Evolutionary conservation across 2,113 vertebrate genomes (phyloP).

Genomic region (Delphinus delphis): DNA sequence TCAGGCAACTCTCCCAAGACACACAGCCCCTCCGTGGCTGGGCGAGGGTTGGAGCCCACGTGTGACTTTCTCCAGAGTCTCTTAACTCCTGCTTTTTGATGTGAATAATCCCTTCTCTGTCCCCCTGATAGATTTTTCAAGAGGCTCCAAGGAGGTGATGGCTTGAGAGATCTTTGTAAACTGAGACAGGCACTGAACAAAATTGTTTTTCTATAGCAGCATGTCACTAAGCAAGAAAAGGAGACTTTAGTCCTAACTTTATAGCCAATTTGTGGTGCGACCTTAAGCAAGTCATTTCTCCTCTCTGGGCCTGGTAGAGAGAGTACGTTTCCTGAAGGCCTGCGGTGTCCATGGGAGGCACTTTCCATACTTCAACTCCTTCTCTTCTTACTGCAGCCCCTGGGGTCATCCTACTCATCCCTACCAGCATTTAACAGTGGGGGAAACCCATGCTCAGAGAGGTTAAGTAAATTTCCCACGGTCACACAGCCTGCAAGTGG

Average conservation of each 20-base stretch:
- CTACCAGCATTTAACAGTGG: not conserved
- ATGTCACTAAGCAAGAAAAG: not conserved
- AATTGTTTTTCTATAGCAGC: not conserved
- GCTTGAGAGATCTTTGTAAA: not conserved
- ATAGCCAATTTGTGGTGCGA: not conserved
- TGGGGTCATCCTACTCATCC: not conserved
- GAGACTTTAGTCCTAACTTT: not conserved
- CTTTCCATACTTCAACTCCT: not conserved
- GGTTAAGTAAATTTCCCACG: not conserved
- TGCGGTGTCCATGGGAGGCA: accelerated
- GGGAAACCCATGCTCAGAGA: not conserved
- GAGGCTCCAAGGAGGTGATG: not conserved
- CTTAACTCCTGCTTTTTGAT: not conserved
- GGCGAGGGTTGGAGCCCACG: accelerated
- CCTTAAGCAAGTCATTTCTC: not conserved
- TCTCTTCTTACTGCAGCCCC: not conserved
- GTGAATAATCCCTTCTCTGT: not conserved
- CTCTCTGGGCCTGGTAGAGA: not conserved
- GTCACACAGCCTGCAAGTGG: not conserved
- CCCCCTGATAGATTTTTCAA: not conserved
- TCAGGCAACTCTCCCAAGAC: not conserved
- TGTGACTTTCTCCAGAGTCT: not conserved
- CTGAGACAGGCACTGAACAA: not conserved
- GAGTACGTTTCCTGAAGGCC: no score
- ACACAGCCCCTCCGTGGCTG: not conserved